These are phyloP conservation scores for Microtus ochrogaster DNA, from an alignment of 2,113 vertebrate species.

Conservation along the genomic window DNA sequence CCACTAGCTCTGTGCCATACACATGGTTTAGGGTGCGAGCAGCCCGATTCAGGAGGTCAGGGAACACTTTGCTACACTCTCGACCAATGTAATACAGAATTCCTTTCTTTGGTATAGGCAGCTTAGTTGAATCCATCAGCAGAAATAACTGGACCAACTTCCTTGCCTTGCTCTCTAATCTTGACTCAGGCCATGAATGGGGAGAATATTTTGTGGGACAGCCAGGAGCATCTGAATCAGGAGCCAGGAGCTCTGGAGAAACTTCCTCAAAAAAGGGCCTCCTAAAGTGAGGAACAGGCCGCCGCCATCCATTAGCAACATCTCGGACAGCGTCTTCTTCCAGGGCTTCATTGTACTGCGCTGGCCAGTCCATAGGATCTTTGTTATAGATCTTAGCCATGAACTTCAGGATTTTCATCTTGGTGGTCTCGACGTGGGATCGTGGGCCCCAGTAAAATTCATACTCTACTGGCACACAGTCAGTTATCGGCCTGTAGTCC, in stretches of 20 bases:
- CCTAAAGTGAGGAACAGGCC: conserved; percentile 33
- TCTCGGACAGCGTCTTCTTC: conserved; percentile 56
- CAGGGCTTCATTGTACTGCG: conserved; percentile 57
- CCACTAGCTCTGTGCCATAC: conserved; percentile 66
- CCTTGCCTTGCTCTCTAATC: conserved; percentile 61
- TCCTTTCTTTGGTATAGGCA: conserved; percentile 72
- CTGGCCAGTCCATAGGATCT: conserved; percentile 66
- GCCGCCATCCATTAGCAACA: neutral
- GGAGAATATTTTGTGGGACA: conserved; percentile 56
- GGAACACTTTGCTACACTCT: conserved; percentile 70
- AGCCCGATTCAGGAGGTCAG: conserved; percentile 66
- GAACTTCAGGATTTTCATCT: conserved; percentile 70
- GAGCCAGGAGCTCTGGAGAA: neutral
- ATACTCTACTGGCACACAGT: conserved; percentile 51
- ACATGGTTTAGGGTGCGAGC: conserved; percentile 64
- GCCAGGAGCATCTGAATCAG: conserved; percentile 45
- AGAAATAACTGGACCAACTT: conserved; percentile 68
- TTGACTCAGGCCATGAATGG: conserved; percentile 68
- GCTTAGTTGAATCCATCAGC: conserved; percentile 70
- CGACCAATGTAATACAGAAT: conserved; percentile 69
- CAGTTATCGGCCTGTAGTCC: conserved; percentile 66
- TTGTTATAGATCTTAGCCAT: conserved; percentile 67
- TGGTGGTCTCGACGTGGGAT: conserved; percentile 59
- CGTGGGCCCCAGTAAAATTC: conserved; percentile 71
- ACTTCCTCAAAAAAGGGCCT: conserved; percentile 63